phyloP scores from a whole-genome alignment of 2,113 vertebrate genomes.

The Dipodomys spectabilis region DNA sequence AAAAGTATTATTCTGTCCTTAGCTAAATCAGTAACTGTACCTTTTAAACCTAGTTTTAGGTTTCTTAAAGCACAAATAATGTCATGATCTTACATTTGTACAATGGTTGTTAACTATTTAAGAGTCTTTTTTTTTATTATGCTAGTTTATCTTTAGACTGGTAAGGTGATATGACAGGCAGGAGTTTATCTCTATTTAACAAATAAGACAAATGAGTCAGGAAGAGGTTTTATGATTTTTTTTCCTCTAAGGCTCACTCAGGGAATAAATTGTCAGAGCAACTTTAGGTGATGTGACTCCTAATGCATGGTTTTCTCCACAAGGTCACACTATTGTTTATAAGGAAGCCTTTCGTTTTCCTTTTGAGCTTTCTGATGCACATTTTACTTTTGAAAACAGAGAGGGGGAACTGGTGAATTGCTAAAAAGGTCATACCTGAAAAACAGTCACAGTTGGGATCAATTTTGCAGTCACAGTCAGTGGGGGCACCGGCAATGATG shows the following conservation, averaged over 20 bases:
- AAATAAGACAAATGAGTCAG: background rate
- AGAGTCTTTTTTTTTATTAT: background rate
- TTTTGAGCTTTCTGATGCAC: constrained; percentile 40
- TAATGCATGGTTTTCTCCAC: background rate
- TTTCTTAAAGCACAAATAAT: constrained; percentile 51
- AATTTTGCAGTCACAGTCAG: constrained; percentile 99
- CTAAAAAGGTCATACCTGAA: constrained; percentile 88
- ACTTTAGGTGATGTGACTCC: background rate
- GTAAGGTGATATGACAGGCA: constrained; percentile 36
- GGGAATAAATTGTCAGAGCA: background rate
- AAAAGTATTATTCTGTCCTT: background rate
- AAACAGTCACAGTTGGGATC: constrained; percentile 99
- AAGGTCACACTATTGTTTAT: background rate
- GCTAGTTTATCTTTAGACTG: constrained; percentile 27
- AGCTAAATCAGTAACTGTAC: constrained; percentile 23
- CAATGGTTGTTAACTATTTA: constrained; percentile 11
- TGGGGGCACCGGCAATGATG: constrained; percentile 93
- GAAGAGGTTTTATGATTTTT: constrained; percentile 1
- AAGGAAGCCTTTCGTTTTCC: constrained; percentile 47
- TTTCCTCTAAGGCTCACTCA: background rate
- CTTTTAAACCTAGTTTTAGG: constrained; percentile 8
- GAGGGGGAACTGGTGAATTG: constrained; percentile 59
- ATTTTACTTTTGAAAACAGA: constrained; percentile 63
- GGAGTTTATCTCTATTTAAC: background rate
- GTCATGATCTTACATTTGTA: constrained; percentile 23